Evolutionary conservation across 1,140 invertebrate genomes (phyloP), one percentile per base, ranked within the genome.

Genomic region (Drosophila santomea): DNA sequence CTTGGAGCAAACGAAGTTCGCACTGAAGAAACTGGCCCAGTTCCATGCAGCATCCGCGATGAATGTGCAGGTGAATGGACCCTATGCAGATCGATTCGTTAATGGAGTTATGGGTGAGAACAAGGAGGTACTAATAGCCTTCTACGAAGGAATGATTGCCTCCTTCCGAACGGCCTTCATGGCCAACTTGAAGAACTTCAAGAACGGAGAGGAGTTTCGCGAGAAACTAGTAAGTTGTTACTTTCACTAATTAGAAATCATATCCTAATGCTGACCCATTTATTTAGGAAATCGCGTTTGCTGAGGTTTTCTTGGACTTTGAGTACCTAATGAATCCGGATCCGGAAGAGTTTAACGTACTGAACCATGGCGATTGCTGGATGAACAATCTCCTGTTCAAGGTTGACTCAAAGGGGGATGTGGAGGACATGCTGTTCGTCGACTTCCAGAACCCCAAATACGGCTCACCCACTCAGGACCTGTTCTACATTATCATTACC

Each of bases 291-390:
- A 3, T 14, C 3, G 38, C 55, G 15, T 56, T 60, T 45, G 6
- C 48, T 0, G 20, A 76, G 12, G 15, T 76, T 3, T n/a, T 45
- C 17, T 10, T 32, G 2, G 55, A 76, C 8, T 74, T 80, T 1
- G 20, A 56, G 0, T 4, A 50, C 4, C 15, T 77, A 1, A 56
- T 45, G 10, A 43, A 71, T 2, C 20, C 12, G 2, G 57, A 94
- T 32, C 71, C 91, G 0, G 90, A 93, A 11, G 93, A 94, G 39
- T 95, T 95, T 45, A 93, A 94, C 74, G 94, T 95, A 0, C 85
- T 96, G 4, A 94, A 93, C 74, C 95, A 96, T 61, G 95, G 95
- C 3, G 95, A 96, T 80, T 93, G 93, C n/a, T 96, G 95, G 95
- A 90, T 94, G 0, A 95, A 95, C 68, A 96, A 96, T 76, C 93